Evolutionary conservation across 2,797 vertebrate genomes (phyloP).

Genomic region (Tarsius wallacei): DNA sequence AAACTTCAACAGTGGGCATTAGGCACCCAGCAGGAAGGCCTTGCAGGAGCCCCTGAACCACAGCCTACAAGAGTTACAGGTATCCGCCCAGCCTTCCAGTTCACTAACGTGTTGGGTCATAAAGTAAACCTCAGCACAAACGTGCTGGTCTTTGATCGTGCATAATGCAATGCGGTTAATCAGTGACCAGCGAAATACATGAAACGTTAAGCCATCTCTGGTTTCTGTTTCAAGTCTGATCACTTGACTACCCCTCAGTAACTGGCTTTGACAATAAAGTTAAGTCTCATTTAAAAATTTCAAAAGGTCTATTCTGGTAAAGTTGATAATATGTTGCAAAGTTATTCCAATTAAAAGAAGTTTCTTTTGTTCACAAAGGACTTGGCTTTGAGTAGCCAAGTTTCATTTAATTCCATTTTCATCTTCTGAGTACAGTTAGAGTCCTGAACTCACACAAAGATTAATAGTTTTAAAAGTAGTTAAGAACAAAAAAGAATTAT

Average conservation of each 20-base stretch:
- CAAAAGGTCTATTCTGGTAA: constrained; percentile 83
- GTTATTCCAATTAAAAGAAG: constrained; percentile 84
- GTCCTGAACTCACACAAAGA: not conserved
- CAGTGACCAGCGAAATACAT: constrained; percentile 87
- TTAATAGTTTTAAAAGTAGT: not conserved
- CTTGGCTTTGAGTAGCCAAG: not conserved
- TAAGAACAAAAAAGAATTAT: constrained; percentile 22
- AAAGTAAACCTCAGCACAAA: constrained; percentile 73
- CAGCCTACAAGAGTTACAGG: not conserved
- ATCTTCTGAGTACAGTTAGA: not conserved
- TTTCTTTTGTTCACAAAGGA: constrained; percentile 80
- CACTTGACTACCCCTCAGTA: constrained; percentile 85
- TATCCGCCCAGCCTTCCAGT: not conserved
- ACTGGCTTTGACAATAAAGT: constrained; percentile 86
- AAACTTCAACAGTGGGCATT: not conserved
- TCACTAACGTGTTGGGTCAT: constrained; percentile 55
- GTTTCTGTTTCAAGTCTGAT: constrained; percentile 86
- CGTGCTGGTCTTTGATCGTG: constrained; percentile 79
- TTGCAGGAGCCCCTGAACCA: not conserved
- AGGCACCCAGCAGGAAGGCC: not conserved
- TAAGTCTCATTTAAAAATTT: constrained; percentile 86
- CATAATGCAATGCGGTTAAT: constrained; percentile 88
- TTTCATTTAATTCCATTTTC: constrained; percentile 24
- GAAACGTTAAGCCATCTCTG: constrained; percentile 87
- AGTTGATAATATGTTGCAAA: constrained; percentile 81